These are phyloP conservation scores for Tetramorium parvispinum DNA, from an alignment of 1,140 invertebrate genomes.

Conservation along the genomic window DNA sequence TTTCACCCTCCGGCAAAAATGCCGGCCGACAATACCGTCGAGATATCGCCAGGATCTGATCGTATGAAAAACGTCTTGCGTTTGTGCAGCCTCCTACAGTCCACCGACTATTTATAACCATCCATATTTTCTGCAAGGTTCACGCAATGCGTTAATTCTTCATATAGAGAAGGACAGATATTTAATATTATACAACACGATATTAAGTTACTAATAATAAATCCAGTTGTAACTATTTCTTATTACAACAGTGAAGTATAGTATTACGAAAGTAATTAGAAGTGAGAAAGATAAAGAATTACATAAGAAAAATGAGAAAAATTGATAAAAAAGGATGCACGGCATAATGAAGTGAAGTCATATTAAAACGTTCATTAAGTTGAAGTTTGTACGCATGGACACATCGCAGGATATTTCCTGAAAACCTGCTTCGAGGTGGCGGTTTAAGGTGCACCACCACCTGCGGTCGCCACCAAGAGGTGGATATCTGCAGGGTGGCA, in stretches of 20 bases:
- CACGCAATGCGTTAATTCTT: constrained; percentile 24
- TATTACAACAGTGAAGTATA: neutral
- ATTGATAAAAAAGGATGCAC: neutral
- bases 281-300: neutral
- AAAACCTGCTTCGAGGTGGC: constrained; percentile 67
- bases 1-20: constrained; percentile 58
- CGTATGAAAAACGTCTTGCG: constrained; percentile 55
- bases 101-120: constrained; percentile 50
- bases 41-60: constrained; percentile 50
- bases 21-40: constrained; percentile 37
- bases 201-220: neutral
- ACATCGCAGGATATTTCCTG: constrained; percentile 23
- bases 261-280: neutral
- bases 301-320: neutral
- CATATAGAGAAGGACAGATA: neutral
- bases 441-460: constrained; percentile 79
- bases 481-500: constrained; percentile 81
- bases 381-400: neutral
- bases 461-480: constrained; percentile 76
- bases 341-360: neutral
- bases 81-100: constrained; percentile 56
- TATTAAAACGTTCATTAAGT: neutral
- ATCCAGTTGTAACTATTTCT: neutral
- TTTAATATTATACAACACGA: neutral
- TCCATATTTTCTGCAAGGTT: constrained; percentile 21